Evolutionary conservation across 2,888 invertebrate species (phyloP).

Genomic region (Phyto melanocephala): DNA sequence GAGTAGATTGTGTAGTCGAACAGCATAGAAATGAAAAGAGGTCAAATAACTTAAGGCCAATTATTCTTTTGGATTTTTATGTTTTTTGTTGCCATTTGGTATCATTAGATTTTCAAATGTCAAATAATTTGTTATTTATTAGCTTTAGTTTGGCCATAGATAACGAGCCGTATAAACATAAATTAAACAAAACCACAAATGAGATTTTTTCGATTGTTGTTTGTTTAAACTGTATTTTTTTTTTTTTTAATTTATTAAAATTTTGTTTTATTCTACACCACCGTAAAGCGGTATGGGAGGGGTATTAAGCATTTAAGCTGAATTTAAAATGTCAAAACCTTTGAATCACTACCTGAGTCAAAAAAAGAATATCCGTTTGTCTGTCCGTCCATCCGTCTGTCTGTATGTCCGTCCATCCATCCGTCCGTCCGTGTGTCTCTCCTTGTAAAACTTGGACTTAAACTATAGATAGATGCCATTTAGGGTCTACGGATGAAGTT

Average conservation of each 20-base stretch:
- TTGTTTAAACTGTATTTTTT: neutral
- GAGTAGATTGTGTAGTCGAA: neutral
- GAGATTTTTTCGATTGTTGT: neutral
- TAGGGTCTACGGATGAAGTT: too few species aligned
- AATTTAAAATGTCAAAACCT: too few species aligned
- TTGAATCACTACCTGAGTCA: too few species aligned
- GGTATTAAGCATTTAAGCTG: too few species aligned
- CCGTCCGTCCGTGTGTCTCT: too few species aligned
- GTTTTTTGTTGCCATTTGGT: slow-evolving; percentile 16
- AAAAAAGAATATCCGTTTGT: too few species aligned
- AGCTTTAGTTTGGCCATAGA: slow-evolving; percentile 34
- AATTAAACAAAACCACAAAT: slow-evolving; percentile 53
- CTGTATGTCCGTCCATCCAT: too few species aligned
- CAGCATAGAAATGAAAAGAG: slow-evolving; percentile 29
- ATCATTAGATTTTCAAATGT: slow-evolving; percentile 55
- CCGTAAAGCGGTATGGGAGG: too few species aligned
- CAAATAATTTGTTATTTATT: slow-evolving; percentile 54
- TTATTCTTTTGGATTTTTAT: slow-evolving; percentile 23
- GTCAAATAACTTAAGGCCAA: slow-evolving; percentile 58
- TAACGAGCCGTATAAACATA: slow-evolving; percentile 45
- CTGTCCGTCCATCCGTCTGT: too few species aligned
- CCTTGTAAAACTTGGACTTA: too few species aligned
- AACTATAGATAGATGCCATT: too few species aligned
- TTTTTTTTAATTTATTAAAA: neutral
- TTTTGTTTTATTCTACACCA: neutral